phyloP scores from a whole-genome alignment of 2,797 vertebrate genomes.

The Meriones psammophilus region DNA sequence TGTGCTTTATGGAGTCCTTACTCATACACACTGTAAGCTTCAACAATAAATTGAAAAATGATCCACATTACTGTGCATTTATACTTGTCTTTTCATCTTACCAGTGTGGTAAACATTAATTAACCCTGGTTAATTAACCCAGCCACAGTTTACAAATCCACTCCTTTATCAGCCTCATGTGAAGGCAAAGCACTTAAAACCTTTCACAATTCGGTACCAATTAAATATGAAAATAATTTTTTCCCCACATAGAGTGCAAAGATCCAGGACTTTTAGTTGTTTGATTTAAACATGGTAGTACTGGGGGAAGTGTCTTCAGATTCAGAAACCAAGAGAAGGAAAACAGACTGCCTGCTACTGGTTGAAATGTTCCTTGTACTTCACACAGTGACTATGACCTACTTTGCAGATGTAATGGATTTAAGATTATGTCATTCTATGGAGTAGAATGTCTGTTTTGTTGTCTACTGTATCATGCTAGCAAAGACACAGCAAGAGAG shows the following conservation, averaged over 20 bases:
- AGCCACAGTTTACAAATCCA: constrained; percentile 76
- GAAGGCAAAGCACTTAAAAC: constrained; percentile 67
- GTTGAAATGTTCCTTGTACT: background rate
- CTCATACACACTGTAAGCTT: constrained; percentile 26
- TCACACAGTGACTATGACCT: background rate
- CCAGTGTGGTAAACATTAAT: constrained; percentile 80
- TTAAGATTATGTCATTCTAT: background rate
- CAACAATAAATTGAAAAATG: constrained; percentile 73
- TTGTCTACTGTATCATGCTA: background rate
- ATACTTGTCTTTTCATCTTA: constrained; percentile 75
- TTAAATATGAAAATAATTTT: constrained; percentile 71
- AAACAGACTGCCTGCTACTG: background rate
- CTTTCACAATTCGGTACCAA: constrained; percentile 59
- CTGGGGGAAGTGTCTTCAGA: constrained; percentile 51
- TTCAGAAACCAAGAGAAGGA: constrained; percentile 18
- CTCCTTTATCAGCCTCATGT: constrained; percentile 71
- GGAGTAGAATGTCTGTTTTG: background rate
- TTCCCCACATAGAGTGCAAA: constrained; percentile 57
- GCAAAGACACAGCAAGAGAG: background rate
- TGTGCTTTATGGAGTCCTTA: constrained; percentile 44
- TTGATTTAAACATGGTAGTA: constrained; percentile 38
- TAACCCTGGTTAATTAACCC: constrained; percentile 80
- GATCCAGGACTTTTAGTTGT: constrained; percentile 30
- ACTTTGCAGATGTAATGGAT: background rate
- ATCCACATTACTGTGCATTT: constrained; percentile 55